Evolutionary conservation across 2,888 invertebrate species (phyloP), one percentile per base, ranked within the genome.

Genomic region (Branchipolynoe longqiensis): DNA sequence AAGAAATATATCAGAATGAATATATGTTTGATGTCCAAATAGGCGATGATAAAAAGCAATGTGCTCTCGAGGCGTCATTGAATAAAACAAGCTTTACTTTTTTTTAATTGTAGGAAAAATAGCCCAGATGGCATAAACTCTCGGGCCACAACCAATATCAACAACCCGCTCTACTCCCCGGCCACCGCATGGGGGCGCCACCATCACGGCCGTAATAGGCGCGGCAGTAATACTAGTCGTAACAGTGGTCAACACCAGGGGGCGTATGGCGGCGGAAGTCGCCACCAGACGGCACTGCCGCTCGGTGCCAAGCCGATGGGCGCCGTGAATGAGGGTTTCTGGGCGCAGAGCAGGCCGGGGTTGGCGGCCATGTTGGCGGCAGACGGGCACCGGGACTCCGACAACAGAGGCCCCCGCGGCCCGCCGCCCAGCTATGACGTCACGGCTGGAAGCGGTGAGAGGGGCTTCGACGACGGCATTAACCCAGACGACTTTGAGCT

Each of bases 401-500:
- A 14, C 2, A 33, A 69, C 3, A 36, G 69, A 38, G 12, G 36
- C 33, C 69, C 69, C 8, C 22, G 38, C 36, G 69, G 69, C 1
- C 36, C 69, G 1, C 14, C 38, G 22, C 36, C 33, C 69, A 36
- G n/a, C 38, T 69, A 38, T 22, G 36, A 6, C 14, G n/a, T 38
- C 12, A 33, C 69, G 8, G 4, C 33, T 12, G 33, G 38, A 33
- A 2, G 14, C 38, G 69, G 69, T n/a, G 69, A 69, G 36, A 38
- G 38, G 33, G 12, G 14, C 1, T 22, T 69, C 0, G 69, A 69
- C 14, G 38, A 33, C 14, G 69, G 69, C 22, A 38, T 69, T 6
- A 22, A 69, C 69, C 69, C 12, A 14, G 38, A 69, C 22, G 69
- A 69, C 38, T 69, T 69, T 69, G 69, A 69, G 69, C 12, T 69